Percentiles rank a stretch among this genome's conserved stretches.
Conservation (phyloP, 2,888 invertebrate species). For the Lithophane ornitopus region DNA sequence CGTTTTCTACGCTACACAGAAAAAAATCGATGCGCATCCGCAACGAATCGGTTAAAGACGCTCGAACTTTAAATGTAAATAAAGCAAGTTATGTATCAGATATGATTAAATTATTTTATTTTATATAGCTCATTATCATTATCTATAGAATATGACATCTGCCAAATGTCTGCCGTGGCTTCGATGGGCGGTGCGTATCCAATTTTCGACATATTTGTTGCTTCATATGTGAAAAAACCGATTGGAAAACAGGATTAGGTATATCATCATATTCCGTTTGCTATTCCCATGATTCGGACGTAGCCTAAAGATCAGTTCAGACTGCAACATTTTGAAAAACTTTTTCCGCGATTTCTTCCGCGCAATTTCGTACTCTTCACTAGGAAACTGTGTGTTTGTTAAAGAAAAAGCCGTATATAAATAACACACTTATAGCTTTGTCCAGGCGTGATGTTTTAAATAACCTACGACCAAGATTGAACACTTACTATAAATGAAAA, state of each 20-base stretch:
- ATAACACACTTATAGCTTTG: too few species aligned
- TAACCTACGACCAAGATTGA: too few species aligned
- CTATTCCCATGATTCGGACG: background rate
- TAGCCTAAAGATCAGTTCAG: background rate
- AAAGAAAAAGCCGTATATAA: too few species aligned
- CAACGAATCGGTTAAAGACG: too few species aligned
- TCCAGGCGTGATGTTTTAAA: too few species aligned
- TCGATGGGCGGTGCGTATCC: background rate
- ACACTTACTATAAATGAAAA: too few species aligned
- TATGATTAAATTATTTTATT: background rate
- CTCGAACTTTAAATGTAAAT: conserved; percentile 2
- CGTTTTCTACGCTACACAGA: too few species aligned
- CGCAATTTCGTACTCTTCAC: too few species aligned
- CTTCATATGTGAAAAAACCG: background rate
- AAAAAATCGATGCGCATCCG: too few species aligned
- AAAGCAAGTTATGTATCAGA: conserved; percentile 1
- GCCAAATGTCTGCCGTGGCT: background rate
- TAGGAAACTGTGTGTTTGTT: too few species aligned
- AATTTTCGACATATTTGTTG: background rate
- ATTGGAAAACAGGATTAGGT: background rate
- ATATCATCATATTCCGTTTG: background rate
- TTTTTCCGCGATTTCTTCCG: too few species aligned
- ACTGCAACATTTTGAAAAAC: too few species aligned
- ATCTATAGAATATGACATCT: background rate
- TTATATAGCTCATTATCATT: background rate